phyloP scores from a whole-genome alignment of 2,888 invertebrate species.

The Papilio protenor region DNA sequence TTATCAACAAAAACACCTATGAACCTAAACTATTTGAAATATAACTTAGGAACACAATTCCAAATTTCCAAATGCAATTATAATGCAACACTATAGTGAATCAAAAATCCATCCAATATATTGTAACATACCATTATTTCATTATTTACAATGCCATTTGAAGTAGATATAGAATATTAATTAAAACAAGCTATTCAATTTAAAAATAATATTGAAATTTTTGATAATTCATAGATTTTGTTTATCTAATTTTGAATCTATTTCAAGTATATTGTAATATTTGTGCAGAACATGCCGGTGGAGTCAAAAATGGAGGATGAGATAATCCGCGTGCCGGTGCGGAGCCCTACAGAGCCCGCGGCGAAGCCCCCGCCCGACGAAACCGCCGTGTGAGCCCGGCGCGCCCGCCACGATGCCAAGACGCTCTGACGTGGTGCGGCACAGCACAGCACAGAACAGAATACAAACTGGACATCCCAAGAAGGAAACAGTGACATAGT shows the following conservation, averaged over 20 bases:
- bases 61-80: too few relatives aligned
- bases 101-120: too few relatives aligned
- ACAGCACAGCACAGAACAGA: background rate
- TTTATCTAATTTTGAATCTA: background rate
- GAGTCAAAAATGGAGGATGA: conserved; percentile 77
- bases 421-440: conserved; percentile 54
- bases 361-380: conserved; percentile 67
- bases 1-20: too few relatives aligned
- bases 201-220: too few relatives aligned
- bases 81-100: too few relatives aligned
- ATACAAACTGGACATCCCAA: background rate
- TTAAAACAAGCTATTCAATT: too few relatives aligned
- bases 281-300: conserved; percentile 72
- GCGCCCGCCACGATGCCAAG: conserved; percentile 52
- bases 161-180: too few relatives aligned
- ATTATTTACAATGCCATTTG: too few relatives aligned
- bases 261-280: conserved; percentile 7
- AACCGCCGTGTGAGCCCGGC: conserved; percentile 76
- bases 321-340: conserved; percentile 67
- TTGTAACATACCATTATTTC: too few relatives aligned
- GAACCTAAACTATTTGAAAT: too few relatives aligned
- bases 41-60: too few relatives aligned
- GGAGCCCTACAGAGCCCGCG: conserved; percentile 59
- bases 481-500: background rate
- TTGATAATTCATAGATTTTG: too few relatives aligned